phyloP scores from a whole-genome alignment of 2,888 invertebrate genomes.

The Nasonia oneida region DNA sequence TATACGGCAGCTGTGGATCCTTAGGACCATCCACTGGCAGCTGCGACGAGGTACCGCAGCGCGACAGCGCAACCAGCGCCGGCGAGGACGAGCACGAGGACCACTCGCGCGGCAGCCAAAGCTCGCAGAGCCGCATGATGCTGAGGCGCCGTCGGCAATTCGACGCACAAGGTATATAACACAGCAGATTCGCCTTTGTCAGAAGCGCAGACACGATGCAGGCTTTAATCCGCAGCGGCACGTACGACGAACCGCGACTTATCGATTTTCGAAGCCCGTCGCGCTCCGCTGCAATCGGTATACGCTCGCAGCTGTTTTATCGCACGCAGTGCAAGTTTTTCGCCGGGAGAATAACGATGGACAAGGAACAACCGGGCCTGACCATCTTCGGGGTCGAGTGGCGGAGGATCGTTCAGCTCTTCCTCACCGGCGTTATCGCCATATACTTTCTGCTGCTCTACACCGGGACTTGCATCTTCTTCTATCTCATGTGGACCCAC shows the following conservation, averaged over 20 bases:
- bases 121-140: constrained; percentile 74
- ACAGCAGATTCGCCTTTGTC: not conserved
- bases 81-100: constrained; percentile 76
- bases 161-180: constrained; percentile 74
- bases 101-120: constrained; percentile 68
- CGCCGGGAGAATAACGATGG: not conserved
- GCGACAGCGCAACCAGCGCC: constrained; percentile 77
- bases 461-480: constrained; percentile 67
- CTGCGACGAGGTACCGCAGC: constrained; percentile 75
- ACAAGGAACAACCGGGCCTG: constrained; percentile 52
- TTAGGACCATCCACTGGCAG: constrained; percentile 69
- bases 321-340: not conserved
- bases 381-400: constrained; percentile 57
- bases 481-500: constrained; percentile 72
- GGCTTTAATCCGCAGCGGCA: not conserved
- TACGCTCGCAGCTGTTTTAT: not conserved
- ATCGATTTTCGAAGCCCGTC: constrained; percentile 75
- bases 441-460: constrained; percentile 76
- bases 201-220: not conserved
- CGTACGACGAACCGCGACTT: constrained; percentile 50
- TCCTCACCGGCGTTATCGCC: constrained; percentile 71
- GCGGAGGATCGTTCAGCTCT: constrained; percentile 71
- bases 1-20: constrained; percentile 71
- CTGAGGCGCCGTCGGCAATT: constrained; percentile 76
- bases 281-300: constrained; percentile 12